Conservation (phyloP, 2,113 vertebrate species). For the Sylvietta virens region DNA sequence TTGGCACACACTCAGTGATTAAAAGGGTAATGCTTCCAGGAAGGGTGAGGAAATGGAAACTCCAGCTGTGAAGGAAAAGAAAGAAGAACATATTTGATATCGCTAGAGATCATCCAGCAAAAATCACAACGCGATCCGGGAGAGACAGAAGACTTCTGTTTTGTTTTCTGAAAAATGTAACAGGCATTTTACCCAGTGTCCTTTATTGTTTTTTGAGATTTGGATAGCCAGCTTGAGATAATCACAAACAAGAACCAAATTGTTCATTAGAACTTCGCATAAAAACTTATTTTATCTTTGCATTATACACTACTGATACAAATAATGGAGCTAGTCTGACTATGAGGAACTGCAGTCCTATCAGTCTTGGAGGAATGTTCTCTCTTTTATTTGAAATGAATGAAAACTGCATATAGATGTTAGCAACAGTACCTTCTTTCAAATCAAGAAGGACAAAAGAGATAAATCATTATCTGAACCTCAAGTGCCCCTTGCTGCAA, state of each 20-base stretch:
- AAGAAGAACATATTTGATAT: conserved; percentile 27
- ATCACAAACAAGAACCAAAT: conserved; percentile 55
- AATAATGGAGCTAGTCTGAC: conserved; percentile 39
- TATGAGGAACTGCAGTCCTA: neutral
- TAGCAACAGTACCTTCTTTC: conserved; percentile 40
- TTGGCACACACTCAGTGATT: neutral
- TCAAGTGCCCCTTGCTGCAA: neutral
- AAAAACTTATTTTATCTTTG: conserved; percentile 55
- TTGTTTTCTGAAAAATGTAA: conserved; percentile 39
- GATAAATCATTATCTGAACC: neutral
- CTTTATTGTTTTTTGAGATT: conserved; percentile 34
- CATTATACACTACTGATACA: neutral
- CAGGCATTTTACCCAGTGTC: conserved; percentile 14
- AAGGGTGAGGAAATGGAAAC: conserved; percentile 56
- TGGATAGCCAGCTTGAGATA: conserved; percentile 41
- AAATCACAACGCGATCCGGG: conserved; percentile 36
- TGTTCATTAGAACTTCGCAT: conserved; percentile 45
- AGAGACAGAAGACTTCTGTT: conserved; percentile 58
- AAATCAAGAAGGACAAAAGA: neutral
- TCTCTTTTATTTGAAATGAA: neutral
- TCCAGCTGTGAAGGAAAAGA: conserved; percentile 4
- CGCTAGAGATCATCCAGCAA: neutral
- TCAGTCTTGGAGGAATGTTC: conserved; percentile 27
- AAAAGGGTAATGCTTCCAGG: conserved; percentile 24
- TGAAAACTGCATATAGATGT: neutral